These are phyloP conservation scores for Sebastes schlegelii DNA, from an alignment of 2,113 vertebrate genomes.

Conservation along the genomic window DNA sequence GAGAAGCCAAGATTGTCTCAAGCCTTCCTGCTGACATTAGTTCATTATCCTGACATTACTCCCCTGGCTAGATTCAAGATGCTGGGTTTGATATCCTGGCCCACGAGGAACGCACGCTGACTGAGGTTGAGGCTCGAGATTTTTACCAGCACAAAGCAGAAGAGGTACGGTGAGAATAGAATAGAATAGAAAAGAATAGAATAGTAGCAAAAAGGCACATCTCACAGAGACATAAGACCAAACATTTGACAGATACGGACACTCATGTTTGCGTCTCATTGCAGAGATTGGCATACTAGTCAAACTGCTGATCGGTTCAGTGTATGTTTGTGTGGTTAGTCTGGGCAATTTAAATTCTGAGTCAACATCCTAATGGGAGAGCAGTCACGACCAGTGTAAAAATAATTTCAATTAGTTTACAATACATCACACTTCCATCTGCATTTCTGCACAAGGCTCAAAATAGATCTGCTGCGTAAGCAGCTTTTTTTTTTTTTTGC, in stretches of 20 bases:
- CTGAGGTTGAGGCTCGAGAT: constrained; percentile 81
- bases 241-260: not conserved
- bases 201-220: not conserved
- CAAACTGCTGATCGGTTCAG: constrained; percentile 14
- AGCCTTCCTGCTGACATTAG: constrained; percentile 49
- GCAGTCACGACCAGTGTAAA: constrained; percentile 38
- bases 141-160: constrained; percentile 86
- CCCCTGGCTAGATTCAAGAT: constrained; percentile 85
- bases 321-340: constrained; percentile 34
- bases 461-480: constrained; percentile 70
- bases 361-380: constrained; percentile 31
- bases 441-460: constrained; percentile 54
- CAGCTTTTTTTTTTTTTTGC: constrained; percentile 64
- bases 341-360: constrained; percentile 41
- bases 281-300: not conserved
- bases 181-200: not conserved
- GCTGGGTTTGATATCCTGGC: constrained; percentile 89
- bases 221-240: not conserved
- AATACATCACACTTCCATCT: constrained; percentile 59
- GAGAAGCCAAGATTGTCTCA: constrained; percentile 40
- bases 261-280: not conserved
- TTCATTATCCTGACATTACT: constrained; percentile 31
- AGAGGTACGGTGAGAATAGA: constrained; percentile 79
- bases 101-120: constrained; percentile 85
- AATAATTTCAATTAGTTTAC: constrained; percentile 55